Evolutionary conservation across 1,140 invertebrate species (phyloP).

Genomic region (Subanguina moxae): DNA sequence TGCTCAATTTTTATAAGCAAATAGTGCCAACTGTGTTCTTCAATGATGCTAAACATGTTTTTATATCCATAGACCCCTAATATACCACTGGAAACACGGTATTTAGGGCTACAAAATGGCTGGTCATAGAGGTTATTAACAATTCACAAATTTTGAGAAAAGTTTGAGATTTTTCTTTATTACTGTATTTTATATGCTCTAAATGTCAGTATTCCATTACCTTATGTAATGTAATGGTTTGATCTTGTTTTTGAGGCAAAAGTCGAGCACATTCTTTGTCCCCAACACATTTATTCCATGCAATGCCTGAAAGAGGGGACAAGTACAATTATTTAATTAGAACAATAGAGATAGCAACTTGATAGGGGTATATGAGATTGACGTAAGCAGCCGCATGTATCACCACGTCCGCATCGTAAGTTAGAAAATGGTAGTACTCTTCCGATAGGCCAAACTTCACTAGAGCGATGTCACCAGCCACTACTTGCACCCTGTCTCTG

Average conservation of each 20-base stretch:
- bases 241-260: constrained; percentile 63
- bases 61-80: no score
- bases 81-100: no score
- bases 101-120: no score
- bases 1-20: no score
- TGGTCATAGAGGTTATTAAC: no score
- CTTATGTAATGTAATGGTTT: constrained; percentile 62
- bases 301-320: constrained; percentile 55
- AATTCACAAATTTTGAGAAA: no score
- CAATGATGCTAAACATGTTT: no score
- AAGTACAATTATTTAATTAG: neutral
- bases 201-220: constrained; percentile 32
- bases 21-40: no score
- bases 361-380: constrained; percentile 64
- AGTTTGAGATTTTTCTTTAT: no score
- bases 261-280: constrained; percentile 63
- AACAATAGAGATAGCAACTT: constrained; percentile 38
- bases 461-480: constrained; percentile 63
- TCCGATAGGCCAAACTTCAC: constrained; percentile 63
- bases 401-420: constrained; percentile 63
- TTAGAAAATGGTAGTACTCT: constrained; percentile 62
- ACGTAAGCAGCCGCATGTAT: constrained; percentile 65
- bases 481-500: constrained; percentile 56
- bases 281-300: constrained; percentile 63
- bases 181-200: no score